Evolutionary conservation across 2,797 vertebrate species (phyloP).

Genomic region (Coracias cyanogaster): DNA sequence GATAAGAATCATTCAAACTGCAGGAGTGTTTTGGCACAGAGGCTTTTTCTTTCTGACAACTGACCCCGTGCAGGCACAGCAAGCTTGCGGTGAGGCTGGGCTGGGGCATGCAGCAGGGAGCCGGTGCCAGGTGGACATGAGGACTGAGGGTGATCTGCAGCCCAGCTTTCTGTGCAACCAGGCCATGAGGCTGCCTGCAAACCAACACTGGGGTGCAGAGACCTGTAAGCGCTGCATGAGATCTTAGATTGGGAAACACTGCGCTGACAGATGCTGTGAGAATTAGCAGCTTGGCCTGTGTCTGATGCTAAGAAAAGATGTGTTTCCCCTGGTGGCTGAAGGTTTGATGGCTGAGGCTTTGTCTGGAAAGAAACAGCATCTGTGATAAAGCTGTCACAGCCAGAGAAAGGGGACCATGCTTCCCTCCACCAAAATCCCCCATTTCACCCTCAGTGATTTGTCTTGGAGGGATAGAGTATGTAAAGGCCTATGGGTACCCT

Average conservation of each 20-base stretch:
- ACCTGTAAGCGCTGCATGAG: neutral
- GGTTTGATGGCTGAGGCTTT: neutral
- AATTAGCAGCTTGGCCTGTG: neutral
- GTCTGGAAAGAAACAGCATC: neutral
- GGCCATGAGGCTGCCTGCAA: neutral
- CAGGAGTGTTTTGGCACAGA: neutral
- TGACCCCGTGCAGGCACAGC: neutral
- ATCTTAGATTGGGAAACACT: neutral
- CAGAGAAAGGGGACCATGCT: neutral
- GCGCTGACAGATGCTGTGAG: neutral
- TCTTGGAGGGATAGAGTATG: neutral
- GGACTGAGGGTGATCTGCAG: neutral
- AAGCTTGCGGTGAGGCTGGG: neutral
- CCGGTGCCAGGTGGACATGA: neutral
- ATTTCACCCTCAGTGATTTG: neutral
- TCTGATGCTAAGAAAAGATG: neutral
- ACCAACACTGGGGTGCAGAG: neutral
- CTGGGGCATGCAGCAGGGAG: neutral
- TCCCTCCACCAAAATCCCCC: neutral
- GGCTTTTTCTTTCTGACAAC: neutral
- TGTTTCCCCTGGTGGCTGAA: neutral
- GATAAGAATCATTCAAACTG: neutral
- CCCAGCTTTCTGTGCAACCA: neutral
- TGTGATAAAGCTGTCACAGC: neutral
- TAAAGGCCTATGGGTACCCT: neutral